Conservation (phyloP, 2,888 invertebrate species). For the Lasioglossum morio region DNA sequence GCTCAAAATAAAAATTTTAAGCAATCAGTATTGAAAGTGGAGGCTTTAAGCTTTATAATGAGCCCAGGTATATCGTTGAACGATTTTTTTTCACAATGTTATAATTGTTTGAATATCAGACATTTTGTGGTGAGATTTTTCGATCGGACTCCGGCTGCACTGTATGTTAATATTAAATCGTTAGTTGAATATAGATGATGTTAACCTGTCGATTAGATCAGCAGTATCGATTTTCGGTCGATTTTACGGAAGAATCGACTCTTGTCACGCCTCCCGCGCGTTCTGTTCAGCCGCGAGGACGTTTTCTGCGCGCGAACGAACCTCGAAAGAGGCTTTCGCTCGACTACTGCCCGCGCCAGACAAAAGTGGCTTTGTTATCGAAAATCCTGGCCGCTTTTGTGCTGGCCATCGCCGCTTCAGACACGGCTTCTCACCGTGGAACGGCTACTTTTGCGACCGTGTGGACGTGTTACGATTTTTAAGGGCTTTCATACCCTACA, state of each 20-base stretch:
- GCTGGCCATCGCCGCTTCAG: background rate
- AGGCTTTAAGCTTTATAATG: background rate
- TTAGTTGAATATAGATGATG: background rate
- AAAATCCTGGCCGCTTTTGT: conserved; percentile 21
- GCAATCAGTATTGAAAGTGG: background rate
- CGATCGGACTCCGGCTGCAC: background rate
- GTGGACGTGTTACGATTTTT: background rate
- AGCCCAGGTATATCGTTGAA: background rate
- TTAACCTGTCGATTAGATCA: background rate
- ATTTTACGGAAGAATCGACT: background rate
- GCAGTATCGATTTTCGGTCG: background rate
- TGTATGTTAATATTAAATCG: background rate
- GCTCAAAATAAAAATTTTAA: no score
- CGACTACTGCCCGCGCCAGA: background rate
- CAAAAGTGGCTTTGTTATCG: conserved; percentile 36
- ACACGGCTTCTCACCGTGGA: background rate
- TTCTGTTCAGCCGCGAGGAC: background rate
- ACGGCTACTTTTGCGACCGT: background rate
- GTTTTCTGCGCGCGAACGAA: conserved; percentile 21
- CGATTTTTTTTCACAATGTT: background rate
- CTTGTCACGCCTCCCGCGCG: background rate
- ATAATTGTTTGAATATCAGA: background rate
- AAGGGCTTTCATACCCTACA: background rate
- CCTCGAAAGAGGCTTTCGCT: conserved; percentile 23
- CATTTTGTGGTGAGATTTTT: background rate